Percentiles rank a stretch among this genome's conserved stretches.
phyloP scores from a whole-genome alignment of 2,888 invertebrate species.

The Teleiodes luculella region DNA sequence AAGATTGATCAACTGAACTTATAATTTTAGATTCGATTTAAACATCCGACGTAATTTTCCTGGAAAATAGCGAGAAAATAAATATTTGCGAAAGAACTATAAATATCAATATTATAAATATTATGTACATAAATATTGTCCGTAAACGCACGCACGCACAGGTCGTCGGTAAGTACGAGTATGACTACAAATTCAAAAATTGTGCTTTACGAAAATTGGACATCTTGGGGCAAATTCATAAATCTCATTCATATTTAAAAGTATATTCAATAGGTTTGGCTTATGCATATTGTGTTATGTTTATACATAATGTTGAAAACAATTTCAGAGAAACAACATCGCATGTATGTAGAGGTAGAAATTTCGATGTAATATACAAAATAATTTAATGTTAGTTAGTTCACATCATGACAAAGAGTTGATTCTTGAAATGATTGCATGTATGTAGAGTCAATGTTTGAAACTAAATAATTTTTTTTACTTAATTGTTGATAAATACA shows the following conservation, averaged over 20 bases:
- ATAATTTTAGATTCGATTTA: too few species aligned
- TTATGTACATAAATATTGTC: constrained; percentile 9
- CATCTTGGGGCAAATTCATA: constrained; percentile 11
- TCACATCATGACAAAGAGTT: too few species aligned
- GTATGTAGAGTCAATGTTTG: too few species aligned
- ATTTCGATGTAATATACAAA: constrained; percentile 30
- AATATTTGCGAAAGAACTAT: too few species aligned
- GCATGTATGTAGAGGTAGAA: constrained; percentile 31
- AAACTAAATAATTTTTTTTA: too few species aligned
- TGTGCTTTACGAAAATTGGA: constrained; percentile 3
- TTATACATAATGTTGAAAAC: background rate
- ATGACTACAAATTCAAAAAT: background rate
- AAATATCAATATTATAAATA: background rate
- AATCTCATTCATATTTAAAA: background rate
- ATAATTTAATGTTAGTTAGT: too few species aligned
- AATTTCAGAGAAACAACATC: constrained; percentile 25
- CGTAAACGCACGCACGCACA: background rate
- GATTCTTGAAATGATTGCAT: too few species aligned
- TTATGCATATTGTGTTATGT: background rate
- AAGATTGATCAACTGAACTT: too few species aligned
- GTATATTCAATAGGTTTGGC: background rate
- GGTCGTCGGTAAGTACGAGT: constrained; percentile 15
- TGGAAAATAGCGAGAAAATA: too few species aligned
- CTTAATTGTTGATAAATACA: too few species aligned
- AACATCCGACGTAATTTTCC: too few species aligned